A percentile compares a stretch with the other conserved stretches of the same genome.
Conservation (phyloP, 2,113 vertebrate genomes). For the Forbesichthys agassizii region DNA sequence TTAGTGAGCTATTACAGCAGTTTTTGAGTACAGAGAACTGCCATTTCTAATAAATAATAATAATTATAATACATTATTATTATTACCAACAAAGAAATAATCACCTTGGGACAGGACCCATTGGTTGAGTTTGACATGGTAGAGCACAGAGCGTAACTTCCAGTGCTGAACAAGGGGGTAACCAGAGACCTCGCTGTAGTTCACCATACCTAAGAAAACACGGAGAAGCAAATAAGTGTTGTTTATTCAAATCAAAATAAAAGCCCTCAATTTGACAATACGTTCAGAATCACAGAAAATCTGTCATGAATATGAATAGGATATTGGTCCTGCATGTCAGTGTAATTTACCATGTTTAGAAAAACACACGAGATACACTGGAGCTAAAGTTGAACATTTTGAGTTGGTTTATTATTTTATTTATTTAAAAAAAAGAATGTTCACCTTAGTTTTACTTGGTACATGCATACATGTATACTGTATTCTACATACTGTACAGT, state of each 20-base stretch:
- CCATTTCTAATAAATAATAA: conserved; percentile 1
- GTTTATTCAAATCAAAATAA: not conserved
- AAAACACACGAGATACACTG: conserved; percentile 13
- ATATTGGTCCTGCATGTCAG: conserved; percentile 4
- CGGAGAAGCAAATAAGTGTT: not conserved
- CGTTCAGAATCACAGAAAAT: conserved; percentile 20
- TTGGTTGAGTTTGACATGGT: conserved; percentile 94
- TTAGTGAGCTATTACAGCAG: too few relatives aligned
- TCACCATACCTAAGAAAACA: conserved; percentile 83
- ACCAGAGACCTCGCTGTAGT: conserved; percentile 97
- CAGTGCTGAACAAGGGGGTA: conserved; percentile 94
- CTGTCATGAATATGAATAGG: conserved; percentile 43
- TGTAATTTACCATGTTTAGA: not conserved
- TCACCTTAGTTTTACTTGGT: too few relatives aligned
- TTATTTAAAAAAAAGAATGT: too few relatives aligned
- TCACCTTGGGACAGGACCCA: conserved; percentile 92
- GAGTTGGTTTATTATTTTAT: too few relatives aligned
- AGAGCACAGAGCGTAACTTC: conserved; percentile 91
- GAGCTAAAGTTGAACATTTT: conserved; percentile 3
- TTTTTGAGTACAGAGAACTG: not conserved
- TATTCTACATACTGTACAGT: not conserved
- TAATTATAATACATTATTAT: conserved; percentile 21
- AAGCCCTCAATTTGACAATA: conserved; percentile 39
- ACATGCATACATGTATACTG: too few relatives aligned
- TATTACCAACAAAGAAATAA: conserved; percentile 2